Base-by-base conservation (phyloP, 2,113 vertebrate genomes). In the Dasyornis broadbenti region DNA sequence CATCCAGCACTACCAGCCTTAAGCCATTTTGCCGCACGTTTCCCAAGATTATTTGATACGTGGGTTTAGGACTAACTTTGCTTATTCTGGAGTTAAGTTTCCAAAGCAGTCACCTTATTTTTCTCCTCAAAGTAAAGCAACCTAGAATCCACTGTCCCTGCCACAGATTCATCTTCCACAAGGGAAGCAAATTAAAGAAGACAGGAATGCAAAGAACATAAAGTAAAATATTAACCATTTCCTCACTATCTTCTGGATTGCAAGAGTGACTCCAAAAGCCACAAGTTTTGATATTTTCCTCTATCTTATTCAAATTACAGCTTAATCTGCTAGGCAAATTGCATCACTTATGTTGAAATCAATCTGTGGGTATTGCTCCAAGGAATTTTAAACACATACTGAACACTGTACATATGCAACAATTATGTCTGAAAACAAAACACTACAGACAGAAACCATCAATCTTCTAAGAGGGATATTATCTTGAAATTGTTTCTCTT, bases 231-330 rank as follows among this genome's bases (percentile, higher is more conserved):
- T 8, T 45, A 60, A 60, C 23, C 9, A 88, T 15, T 89, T 80
- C 63, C 37, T 90, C 50, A 35, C 7, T 50, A 17, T 47, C 30
- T 83, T 77, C 57, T 42, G 22, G 33, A 30, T 59, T 53, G 54
- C 35, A 76, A 85, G 3, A 82, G 5, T 0, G 0, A 70, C 39
- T 66, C 40, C 0, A 6, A 82, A 66, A 40, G 9, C 35, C 18
- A 24, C 6, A 47, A 10, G 11, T 44, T 85, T 82, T 60, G 39
- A 4, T 53, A 18, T 45, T 60, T 60, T 89, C 72, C 45, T 56
- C 40, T 37, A 37, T 49, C 11, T 68, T 72, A 56, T 47, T 86
- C 15, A 33, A 91, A 83, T 14, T 65, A 53, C 4, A 21, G 2
- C 31, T 83, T 63, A 63, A 70, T 66, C 39, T 54, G 77, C 87